These are phyloP conservation scores for Trissolcus basalis DNA, from an alignment of 1,140 invertebrate species.

Conservation along the genomic window DNA sequence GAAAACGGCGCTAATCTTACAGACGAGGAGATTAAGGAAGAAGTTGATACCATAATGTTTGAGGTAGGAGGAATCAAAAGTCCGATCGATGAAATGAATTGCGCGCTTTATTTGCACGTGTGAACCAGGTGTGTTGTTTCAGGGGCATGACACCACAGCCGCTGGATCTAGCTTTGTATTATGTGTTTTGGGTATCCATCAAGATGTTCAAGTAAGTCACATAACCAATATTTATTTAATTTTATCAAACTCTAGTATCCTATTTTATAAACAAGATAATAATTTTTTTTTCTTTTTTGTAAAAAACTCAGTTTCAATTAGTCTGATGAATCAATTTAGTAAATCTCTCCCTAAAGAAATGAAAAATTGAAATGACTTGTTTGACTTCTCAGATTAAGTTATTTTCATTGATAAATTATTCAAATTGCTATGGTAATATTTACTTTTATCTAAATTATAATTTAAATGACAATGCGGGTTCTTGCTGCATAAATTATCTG, in stretches of 20 bases:
- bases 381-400: no score
- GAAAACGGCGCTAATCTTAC: slow-evolving; percentile 79
- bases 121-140: slow-evolving; percentile 54
- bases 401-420: slow-evolving; percentile 1
- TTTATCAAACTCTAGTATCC: no score
- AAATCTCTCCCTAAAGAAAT: no score
- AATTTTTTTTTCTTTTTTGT: no score
- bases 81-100: slow-evolving; percentile 21
- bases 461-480: neutral
- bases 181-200: slow-evolving; percentile 84
- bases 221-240: slow-evolving; percentile 6
- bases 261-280: no score
- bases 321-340: no score
- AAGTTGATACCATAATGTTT: slow-evolving; percentile 93
- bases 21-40: slow-evolving; percentile 88
- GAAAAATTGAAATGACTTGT: no score
- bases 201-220: slow-evolving; percentile 80
- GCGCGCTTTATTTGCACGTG: slow-evolving; percentile 28
- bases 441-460: neutral
- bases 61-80: slow-evolving; percentile 78
- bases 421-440: neutral
- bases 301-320: no score
- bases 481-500: no score
- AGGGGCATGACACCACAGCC: slow-evolving; percentile 93
- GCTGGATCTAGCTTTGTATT: slow-evolving; percentile 87